Conservation (phyloP, 2,797 vertebrate species). For the Smutsia gigantea region DNA sequence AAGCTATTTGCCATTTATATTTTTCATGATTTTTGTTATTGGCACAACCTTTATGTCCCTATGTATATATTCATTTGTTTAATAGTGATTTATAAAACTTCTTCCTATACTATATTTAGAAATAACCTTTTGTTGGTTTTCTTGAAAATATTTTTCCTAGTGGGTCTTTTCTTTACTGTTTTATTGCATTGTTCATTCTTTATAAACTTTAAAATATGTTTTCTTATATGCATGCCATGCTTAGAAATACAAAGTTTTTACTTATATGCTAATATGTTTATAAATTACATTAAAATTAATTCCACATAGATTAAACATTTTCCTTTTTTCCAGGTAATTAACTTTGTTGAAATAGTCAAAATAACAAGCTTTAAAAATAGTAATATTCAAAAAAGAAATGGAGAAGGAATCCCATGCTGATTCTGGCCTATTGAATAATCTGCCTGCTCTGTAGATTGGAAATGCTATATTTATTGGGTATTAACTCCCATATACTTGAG, state of each 20-base stretch:
- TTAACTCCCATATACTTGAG: background rate
- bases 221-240: background rate
- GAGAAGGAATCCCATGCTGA: background rate
- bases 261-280: background rate
- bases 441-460: background rate
- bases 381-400: background rate
- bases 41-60: background rate
- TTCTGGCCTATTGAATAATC: background rate
- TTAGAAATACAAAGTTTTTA: background rate
- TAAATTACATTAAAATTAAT: conserved; percentile 14
- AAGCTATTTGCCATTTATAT: background rate
- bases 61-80: background rate
- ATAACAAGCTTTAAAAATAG: background rate
- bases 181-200: background rate
- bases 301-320: background rate
- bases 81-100: background rate
- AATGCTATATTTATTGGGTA: background rate
- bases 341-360: background rate
- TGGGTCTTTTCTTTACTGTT: background rate
- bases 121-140: background rate
- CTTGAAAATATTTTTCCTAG: background rate
- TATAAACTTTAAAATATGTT: background rate
- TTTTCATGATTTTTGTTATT: background rate
- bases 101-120: background rate
- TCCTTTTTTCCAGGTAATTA: background rate